These are phyloP conservation scores for Platyrinchus mystaceus DNA, from an alignment of 2,797 vertebrate species.

Conservation along the genomic window DNA sequence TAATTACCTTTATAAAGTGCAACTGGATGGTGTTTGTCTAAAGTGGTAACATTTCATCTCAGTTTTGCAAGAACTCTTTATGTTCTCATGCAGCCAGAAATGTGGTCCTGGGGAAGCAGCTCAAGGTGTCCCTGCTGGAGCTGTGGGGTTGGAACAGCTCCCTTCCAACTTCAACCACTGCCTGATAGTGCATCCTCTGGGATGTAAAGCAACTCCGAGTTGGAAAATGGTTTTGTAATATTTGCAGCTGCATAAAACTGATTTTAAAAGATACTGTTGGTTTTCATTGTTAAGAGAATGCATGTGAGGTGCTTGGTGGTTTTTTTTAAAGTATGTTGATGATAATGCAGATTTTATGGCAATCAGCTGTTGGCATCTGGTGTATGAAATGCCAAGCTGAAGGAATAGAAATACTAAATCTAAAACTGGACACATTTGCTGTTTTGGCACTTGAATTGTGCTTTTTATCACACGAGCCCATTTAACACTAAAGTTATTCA, in stretches of 20 bases:
- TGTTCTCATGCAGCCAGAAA: neutral
- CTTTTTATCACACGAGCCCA: neutral
- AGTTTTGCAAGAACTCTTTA: neutral
- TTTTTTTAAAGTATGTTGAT: neutral
- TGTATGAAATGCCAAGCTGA: neutral
- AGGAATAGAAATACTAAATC: neutral
- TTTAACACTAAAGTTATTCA: neutral
- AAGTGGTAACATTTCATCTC: neutral
- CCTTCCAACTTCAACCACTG: neutral
- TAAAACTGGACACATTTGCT: neutral
- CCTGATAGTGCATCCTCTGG: neutral
- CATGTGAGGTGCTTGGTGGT: accelerated
- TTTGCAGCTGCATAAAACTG: neutral
- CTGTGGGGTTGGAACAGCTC: neutral
- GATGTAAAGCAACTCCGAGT: neutral
- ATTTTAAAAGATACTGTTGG: accelerated
- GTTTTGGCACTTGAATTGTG: neutral
- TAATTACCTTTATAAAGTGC: neutral
- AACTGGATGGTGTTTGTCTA: neutral
- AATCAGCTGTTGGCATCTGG: neutral
- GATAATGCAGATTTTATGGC: neutral
- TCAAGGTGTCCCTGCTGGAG: neutral
- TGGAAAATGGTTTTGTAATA: neutral
- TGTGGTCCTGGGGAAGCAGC: neutral
- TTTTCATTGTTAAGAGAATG: accelerated